These are phyloP conservation scores for Onychomys torridus DNA, from an alignment of 2,797 vertebrate genomes.

Conservation along the genomic window DNA sequence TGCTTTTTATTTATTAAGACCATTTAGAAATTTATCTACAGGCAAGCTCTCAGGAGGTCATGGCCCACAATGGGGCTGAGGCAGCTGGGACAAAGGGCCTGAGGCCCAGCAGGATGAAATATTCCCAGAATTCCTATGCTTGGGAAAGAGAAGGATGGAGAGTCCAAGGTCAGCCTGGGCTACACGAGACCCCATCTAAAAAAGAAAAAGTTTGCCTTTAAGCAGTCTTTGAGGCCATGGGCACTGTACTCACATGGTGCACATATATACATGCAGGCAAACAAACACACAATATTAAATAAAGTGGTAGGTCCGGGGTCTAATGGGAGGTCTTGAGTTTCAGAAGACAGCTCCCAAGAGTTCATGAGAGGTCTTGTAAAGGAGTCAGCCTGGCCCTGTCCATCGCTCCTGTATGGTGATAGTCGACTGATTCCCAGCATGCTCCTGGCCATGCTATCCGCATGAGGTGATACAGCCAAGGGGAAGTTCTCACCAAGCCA, in stretches of 20 bases:
- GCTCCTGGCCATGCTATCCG: background rate
- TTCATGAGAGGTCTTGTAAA: background rate
- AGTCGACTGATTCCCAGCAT: background rate
- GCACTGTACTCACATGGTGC: background rate
- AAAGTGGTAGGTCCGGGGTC: background rate
- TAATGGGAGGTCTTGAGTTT: background rate
- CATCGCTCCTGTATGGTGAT: background rate
- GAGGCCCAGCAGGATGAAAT: too few relatives aligned
- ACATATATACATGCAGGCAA: background rate
- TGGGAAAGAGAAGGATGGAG: background rate
- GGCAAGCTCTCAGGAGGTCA: background rate
- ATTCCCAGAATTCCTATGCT: background rate
- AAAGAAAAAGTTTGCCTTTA: background rate
- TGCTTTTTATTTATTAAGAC: too few relatives aligned
- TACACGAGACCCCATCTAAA: background rate
- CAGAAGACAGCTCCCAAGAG: background rate
- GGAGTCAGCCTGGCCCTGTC: background rate
- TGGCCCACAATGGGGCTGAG: rapidly evolving
- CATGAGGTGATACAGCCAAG: background rate
- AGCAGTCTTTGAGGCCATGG: background rate
- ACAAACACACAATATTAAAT: too few relatives aligned
- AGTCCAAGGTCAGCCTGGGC: background rate
- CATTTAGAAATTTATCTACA: too few relatives aligned
- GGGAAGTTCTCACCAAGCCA: background rate
- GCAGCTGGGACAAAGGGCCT: background rate